Evolutionary conservation across 2,113 vertebrate species (phyloP), one percentile per base, ranked within the genome.

Genomic region (Empidonax traillii): DNA sequence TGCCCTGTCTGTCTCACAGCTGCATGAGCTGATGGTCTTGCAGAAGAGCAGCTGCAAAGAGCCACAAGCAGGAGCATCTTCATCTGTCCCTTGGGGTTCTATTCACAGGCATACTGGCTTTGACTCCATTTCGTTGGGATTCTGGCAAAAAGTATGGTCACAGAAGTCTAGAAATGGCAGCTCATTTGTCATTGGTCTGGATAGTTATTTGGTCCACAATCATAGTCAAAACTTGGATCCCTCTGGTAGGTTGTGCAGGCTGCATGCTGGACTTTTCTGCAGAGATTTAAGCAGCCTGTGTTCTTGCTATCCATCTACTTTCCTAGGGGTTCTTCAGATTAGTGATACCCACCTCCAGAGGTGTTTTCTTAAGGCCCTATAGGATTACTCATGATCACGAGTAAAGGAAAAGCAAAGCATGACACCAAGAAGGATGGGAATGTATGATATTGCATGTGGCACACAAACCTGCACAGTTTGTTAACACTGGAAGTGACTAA

Each of bases 11-110:
- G 30, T 74, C 72, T 79, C 76, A 80, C 68, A 91, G 82, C 78
- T 92, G 87, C 30, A 73, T 39, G 22, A 10, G 44, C 21, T 74
- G 51, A 72, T 73, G 28, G 21, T 62, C 37, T 91, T 10, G 0
- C n/a, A 85, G 78, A 94, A 55, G 87, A 82, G 18, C 20, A 93
- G 59, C 59, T 88, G 68, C 79, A 78, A 78, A 79, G 24, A 96
- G 33, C 33, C 51, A 53, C 47, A 74, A 51, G 52, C 24, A 71
- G 27, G n/a, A 90, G 17, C 47, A 51, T 71, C 85, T 80, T 74
- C 35, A 43, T 63, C 53, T 58, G 19, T 41, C 35, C 61, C 72
- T 78, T 68, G 35, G 35, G 52, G 10, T 74, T 20, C 30, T 3
- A 0, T 52, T 94, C 73, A 82, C 20, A 78, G n/a, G 20, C 53